Conservation (phyloP, 2,888 invertebrate genomes). For the Papilio gigon region DNA sequence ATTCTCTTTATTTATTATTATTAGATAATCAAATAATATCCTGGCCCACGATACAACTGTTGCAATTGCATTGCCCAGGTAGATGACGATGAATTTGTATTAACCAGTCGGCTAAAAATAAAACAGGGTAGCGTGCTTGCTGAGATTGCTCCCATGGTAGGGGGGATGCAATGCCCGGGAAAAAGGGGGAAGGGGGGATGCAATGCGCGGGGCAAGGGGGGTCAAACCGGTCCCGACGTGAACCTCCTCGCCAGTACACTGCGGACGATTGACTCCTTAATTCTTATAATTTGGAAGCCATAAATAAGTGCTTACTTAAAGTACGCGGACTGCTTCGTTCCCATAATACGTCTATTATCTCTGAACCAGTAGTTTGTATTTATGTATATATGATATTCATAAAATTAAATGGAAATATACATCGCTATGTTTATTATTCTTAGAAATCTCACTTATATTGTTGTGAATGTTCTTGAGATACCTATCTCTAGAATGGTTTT, state of each 20-base stretch:
- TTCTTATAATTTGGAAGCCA: slow-evolving; percentile 49
- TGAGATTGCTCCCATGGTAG: slow-evolving; percentile 46
- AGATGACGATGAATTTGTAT: slow-evolving; percentile 56
- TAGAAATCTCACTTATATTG: no score
- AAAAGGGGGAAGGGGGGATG: slow-evolving; percentile 35
- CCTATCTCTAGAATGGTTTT: no score
- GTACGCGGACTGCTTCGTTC: slow-evolving; percentile 37
- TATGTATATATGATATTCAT: neutral
- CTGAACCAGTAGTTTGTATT: slow-evolving; percentile 5
- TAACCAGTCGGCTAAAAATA: slow-evolving; percentile 72
- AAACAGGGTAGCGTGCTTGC: slow-evolving; percentile 55
- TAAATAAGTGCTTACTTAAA: slow-evolving; percentile 46
- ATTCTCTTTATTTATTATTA: neutral
- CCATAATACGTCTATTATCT: slow-evolving; percentile 33
- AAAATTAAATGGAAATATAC: neutral
- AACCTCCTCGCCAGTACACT: slow-evolving; percentile 36
- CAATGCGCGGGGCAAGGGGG: slow-evolving; percentile 39
- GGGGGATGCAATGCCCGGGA: slow-evolving; percentile 40
- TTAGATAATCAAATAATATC: neutral
- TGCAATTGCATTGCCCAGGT: slow-evolving; percentile 42
- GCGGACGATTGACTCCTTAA: slow-evolving; percentile 43
- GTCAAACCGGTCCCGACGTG: slow-evolving; percentile 45
- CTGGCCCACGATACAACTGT: neutral
- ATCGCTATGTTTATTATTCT: neutral
- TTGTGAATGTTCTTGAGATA: no score